phyloP scores from a whole-genome alignment of 2,113 vertebrate species.

The Bos taurus region DNA sequence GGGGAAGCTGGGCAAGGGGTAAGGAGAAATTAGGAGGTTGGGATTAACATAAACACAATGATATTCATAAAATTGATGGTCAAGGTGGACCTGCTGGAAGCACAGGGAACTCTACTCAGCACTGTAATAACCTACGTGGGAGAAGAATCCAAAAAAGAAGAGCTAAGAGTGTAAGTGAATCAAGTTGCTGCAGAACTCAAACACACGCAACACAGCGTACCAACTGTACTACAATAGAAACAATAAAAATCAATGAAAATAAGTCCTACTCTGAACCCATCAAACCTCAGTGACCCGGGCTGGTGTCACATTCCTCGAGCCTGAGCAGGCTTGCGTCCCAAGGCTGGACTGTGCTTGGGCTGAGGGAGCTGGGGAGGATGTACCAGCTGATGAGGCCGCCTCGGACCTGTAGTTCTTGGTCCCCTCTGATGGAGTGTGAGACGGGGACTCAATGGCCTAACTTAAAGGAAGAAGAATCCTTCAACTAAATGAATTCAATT shows the following conservation, averaged over 20 bases:
- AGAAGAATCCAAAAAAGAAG: background rate
- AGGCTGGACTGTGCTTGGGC: background rate
- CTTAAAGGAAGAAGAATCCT: background rate
- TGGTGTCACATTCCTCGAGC: background rate
- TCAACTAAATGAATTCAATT: background rate
- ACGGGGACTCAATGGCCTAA: background rate
- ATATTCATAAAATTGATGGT: background rate
- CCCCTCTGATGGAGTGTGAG: background rate
- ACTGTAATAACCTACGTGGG: background rate
- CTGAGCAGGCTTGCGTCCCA: background rate
- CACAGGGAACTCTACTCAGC: background rate
- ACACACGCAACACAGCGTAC: background rate
- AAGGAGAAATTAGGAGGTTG: background rate
- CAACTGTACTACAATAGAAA: background rate
- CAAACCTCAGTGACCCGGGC: background rate
- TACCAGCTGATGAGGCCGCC: background rate
- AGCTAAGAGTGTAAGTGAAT: background rate
- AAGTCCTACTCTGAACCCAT: background rate
- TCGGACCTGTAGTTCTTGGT: background rate
- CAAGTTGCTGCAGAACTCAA: background rate
- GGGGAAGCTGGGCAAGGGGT: background rate
- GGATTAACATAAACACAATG: background rate
- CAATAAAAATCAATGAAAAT: background rate
- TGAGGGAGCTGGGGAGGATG: background rate
- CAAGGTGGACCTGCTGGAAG: background rate